Evolutionary conservation across 2,113 vertebrate genomes (phyloP).

Genomic region (Lampris incognitus): DNA sequence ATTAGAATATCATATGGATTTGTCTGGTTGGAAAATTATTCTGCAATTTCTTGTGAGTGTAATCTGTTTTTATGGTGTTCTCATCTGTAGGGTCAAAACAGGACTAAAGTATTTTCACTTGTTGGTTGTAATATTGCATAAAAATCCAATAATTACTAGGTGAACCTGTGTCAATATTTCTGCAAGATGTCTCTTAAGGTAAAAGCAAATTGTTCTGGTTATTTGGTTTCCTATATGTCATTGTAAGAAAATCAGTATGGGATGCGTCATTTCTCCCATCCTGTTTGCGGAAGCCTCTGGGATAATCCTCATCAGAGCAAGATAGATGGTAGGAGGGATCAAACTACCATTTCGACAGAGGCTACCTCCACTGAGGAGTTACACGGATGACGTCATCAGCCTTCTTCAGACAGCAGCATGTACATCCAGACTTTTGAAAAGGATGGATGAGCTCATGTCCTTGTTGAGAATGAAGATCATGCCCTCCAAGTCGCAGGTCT

Average conservation of each 20-base stretch:
- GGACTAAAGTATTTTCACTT: background rate
- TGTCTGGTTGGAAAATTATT: conserved; percentile 26
- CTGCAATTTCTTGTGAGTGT: conserved; percentile 10
- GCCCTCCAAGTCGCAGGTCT: background rate
- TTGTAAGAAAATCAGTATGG: background rate
- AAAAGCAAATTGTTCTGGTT: conserved; percentile 16
- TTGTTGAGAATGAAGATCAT: conserved; percentile 10
- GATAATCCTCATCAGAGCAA: conserved; percentile 20
- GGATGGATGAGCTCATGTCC: background rate
- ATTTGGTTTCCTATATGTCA: too few relatives aligned
- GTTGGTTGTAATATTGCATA: background rate
- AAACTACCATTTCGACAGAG: conserved; percentile 12
- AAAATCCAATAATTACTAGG: background rate
- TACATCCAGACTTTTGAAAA: background rate
- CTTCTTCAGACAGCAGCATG: conserved; percentile 1
- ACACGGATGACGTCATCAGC: conserved; percentile 16
- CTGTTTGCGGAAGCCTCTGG: conserved; percentile 30
- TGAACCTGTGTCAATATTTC: conserved; percentile 12
- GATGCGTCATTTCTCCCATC: conserved; percentile 29
- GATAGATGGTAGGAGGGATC: conserved; percentile 8
- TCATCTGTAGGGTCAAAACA: background rate
- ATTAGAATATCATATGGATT: conserved; percentile 30
- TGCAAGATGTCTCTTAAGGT: conserved; percentile 1
- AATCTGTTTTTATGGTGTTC: background rate
- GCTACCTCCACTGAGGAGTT: conserved; percentile 6